phyloP scores from a whole-genome alignment of 2,888 invertebrate species.

The Griposia aprilina region DNA sequence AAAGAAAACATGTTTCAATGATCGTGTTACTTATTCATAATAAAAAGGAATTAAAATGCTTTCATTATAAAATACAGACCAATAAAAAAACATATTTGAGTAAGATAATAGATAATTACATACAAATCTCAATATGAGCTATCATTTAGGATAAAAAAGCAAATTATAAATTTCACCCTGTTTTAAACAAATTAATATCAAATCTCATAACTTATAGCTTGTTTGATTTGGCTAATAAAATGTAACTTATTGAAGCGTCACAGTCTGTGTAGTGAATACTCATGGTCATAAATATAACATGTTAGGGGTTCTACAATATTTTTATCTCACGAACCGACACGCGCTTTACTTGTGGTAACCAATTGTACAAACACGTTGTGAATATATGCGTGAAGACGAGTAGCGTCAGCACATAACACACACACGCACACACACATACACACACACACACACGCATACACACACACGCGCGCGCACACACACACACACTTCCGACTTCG shows the following conservation, averaged over 20 bases:
- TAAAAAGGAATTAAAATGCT: background rate
- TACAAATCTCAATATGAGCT: constrained; percentile 28
- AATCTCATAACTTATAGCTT: constrained; percentile 28
- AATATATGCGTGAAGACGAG: background rate
- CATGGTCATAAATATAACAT: background rate
- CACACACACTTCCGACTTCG: background rate
- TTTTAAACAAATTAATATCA: constrained; percentile 42
- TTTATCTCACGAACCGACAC: background rate
- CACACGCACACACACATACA: too few relatives aligned
- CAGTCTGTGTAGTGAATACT: constrained; percentile 29
- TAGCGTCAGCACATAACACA: background rate
- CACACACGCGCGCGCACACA: background rate
- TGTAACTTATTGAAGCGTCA: constrained; percentile 5
- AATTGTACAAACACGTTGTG: background rate
- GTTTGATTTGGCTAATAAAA: constrained; percentile 11
- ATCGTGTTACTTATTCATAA: background rate
- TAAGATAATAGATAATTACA: constrained; percentile 7
- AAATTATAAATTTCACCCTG: constrained; percentile 45
- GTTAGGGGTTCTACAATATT: background rate
- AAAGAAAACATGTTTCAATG: constrained; percentile 6
- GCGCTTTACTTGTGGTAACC: background rate
- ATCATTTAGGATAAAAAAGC: constrained; percentile 14
- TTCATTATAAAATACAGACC: background rate
- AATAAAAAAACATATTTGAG: constrained; percentile 4
- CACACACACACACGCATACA: background rate